Base-by-base conservation (phyloP, 2,888 invertebrate species). In the Rhingia rostrata region DNA sequence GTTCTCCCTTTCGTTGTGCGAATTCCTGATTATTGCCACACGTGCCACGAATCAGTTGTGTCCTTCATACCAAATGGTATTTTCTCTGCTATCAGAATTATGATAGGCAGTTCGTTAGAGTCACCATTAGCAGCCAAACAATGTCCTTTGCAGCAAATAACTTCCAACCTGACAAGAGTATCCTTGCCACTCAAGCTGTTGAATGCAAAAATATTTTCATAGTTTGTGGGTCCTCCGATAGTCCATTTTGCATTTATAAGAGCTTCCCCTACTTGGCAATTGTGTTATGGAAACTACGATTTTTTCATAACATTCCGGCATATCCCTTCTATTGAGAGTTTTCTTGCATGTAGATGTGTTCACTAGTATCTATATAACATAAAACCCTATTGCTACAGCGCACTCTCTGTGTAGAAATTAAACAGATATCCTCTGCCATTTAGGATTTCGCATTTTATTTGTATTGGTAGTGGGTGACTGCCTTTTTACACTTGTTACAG, bases 151-250 rank as follows among this genome's bases (percentile, higher is more conserved):
- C 58, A 4, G 45, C 35, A 30, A 64, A 4, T 14, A 41, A 14
- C 30, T 10, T 6, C 43, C 35, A 14, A 37, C 56, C 54, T 47
- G 14, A 74, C 14, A 22, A 45, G 6, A 60, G 67, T 66, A 73
- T 73, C 67, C 78, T 74, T 70, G 69, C 79, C 69, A 33, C 69
- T 58, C 73, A 74, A 84, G 79, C 83, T 84, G 83, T 84, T 84
- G 83, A 84, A 84, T 84, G 73, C 73, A 64, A 84, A 22, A 79
- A 79, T 74, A 74, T 66, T 79, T 79, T 53, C 60, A 70, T 69
- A 45, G 39, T 63, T 54, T 39, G 43, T 69, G 60, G 14, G 32
- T 51, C 14, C 66, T 54, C 51, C 45, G 51, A 4, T 22, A 64
- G 61, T 58, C 58, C 51, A 66, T 66, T 82, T 66, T 43, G 51